Percentiles rank a stretch among this genome's conserved stretches.
phyloP scores from a whole-genome alignment of 2,113 vertebrate species.

The Lamprotornis superbus region DNA sequence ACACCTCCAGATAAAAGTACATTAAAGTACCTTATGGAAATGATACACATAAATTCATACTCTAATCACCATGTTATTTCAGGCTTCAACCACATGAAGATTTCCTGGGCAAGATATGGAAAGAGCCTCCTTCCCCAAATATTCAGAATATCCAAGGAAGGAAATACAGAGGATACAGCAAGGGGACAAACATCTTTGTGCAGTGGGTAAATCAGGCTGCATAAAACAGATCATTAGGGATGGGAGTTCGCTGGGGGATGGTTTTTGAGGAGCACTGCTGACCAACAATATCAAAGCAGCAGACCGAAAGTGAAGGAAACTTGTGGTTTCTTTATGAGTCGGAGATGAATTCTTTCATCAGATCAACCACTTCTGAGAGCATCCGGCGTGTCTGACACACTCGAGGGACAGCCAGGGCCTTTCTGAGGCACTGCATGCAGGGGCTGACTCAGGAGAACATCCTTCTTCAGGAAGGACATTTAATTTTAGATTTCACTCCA shows the following conservation, averaged over 20 bases:
- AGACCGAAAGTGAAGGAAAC: conserved; percentile 46
- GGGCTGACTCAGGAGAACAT: conserved; percentile 13
- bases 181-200: not conserved
- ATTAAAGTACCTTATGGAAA: not conserved
- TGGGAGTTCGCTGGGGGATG: not conserved
- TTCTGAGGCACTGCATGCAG: not conserved
- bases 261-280: not conserved
- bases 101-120: not conserved
- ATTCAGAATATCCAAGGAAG: not conserved
- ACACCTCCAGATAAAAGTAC: not conserved
- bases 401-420: not conserved
- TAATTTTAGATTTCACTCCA: not conserved
- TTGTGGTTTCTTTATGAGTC: conserved; percentile 35
- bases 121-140: not conserved
- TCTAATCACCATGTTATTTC: not conserved
- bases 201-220: not conserved
- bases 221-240: not conserved
- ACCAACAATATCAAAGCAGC: not conserved
- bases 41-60: not conserved
- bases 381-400: conserved; percentile 28
- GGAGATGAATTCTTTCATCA: conserved; percentile 36
- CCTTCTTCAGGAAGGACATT: not conserved
- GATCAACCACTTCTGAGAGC: conserved; percentile 47
- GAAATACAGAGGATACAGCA: not conserved
- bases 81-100: not conserved